Base-by-base conservation (phyloP, 2,888 invertebrate species). In the Tortrix viridana region DNA sequence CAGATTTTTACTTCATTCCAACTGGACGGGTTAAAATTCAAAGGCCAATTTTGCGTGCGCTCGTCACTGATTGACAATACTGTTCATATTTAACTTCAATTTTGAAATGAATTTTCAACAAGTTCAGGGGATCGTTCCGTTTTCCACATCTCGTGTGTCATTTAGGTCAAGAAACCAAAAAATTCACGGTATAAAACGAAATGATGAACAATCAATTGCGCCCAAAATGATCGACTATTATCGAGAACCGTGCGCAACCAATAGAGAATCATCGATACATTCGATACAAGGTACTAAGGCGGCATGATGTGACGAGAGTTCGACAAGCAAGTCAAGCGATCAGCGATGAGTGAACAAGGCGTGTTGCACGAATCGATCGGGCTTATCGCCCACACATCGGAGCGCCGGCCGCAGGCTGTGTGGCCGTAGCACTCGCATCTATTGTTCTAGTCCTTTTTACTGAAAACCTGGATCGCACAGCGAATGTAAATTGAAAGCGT, bases 241-340 rank as follows among this genome's bases (percentile, higher is more conserved):
- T 32, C 32, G 32, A 26, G 12, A 32, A 32, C 32, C 32, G 32
- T 32, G 32, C 32, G 32, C 32, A 12, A 32, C 26, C 63, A 46
- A 48, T 41, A 53, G 16, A 46, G 20, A 57, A 63, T 63, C 63
- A 63, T 63, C 52, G 53, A 63, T 63, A 63, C 41, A 32, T 63
- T 63, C 57, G 58, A 49, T 53, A 63, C 46, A 20, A 63, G 44
- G 47, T 48, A 63, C 63, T 22, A 58, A 48, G 63, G 57, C 58
- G 18, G n/a, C 63, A 63, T 63, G 63, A 63, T 47, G 47, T 48
- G 57, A 53, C 44, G 23, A 53, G 63, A 63, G 63, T 26, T 57
- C 44, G 38, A 50, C 58, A 50, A 58, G 22, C 49, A 26, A 50
- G 49, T 22, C 54, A 41, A 56, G 60, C 37, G 44, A 50, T 52